Evolutionary conservation across 23 tunicate species (phyloP).

Genomic region (Trididemnum miniatum): DNA sequence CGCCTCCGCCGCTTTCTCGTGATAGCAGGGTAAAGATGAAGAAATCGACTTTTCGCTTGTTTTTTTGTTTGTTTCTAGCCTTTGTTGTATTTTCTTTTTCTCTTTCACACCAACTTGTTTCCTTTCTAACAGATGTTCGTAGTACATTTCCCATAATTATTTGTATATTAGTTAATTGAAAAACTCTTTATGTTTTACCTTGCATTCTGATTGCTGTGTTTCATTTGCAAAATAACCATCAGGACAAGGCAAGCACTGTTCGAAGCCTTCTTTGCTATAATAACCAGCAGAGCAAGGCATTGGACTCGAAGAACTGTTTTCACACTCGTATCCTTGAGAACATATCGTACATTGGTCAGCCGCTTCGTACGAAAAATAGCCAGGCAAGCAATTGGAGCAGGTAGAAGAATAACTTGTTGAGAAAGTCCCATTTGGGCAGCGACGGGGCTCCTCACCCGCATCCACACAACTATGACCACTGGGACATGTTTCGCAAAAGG

Average conservation of each 20-base stretch:
- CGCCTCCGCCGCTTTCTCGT: too few relatives aligned
- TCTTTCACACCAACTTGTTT: too few relatives aligned
- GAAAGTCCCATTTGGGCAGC: conserved; percentile 49
- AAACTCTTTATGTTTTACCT: too few relatives aligned
- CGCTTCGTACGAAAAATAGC: conserved; percentile 27
- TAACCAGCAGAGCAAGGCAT: conserved; percentile 49
- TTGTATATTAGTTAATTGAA: too few relatives aligned
- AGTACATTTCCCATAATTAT: too few relatives aligned
- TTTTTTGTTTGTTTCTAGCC: too few relatives aligned
- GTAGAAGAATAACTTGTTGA: conserved; percentile 26
- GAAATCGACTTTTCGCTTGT: too few relatives aligned
- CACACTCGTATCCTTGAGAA: conserved; percentile 42
- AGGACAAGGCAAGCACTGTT: conserved; percentile 33
- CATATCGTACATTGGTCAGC: conserved; percentile 29
- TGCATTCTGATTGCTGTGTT: conserved; percentile 19
- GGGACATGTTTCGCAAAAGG: conserved; percentile 50
- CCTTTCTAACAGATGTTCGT: too few relatives aligned
- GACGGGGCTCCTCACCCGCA: conserved; percentile 17
- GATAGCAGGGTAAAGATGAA: too few relatives aligned
- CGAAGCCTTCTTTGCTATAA: background rate
- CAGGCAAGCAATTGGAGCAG: conserved; percentile 57
- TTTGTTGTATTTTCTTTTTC: too few relatives aligned
- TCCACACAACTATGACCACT: conserved; percentile 43
- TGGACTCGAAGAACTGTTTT: conserved; percentile 23
- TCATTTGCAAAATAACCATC: conserved; percentile 38